These are phyloP conservation scores for Sarotherodon lohbergeri DNA, from an alignment of 2,113 vertebrate genomes.

Conservation along the genomic window DNA sequence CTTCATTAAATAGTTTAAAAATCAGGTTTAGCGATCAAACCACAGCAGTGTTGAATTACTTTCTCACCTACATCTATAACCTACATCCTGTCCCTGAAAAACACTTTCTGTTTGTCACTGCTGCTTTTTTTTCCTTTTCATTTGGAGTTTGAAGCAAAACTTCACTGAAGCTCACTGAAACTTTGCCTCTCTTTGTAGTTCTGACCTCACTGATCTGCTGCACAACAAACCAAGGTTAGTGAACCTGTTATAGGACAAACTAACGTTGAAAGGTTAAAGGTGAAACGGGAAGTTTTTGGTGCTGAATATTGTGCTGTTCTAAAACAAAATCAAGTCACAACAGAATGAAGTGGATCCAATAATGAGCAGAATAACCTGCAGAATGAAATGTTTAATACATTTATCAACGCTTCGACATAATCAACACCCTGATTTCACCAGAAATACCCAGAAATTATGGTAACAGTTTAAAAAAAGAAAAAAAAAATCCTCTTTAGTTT, in stretches of 20 bases:
- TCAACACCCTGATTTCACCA: neutral
- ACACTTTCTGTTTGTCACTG: neutral
- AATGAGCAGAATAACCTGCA: neutral
- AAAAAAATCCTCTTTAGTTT: neutral
- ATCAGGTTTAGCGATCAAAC: neutral
- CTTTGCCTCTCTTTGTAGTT: neutral
- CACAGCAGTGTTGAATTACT: neutral
- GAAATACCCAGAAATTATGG: neutral
- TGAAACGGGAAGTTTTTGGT: neutral
- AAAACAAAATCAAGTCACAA: neutral
- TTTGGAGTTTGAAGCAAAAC: neutral
- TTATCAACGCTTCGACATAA: neutral
- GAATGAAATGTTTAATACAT: neutral
- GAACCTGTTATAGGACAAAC: neutral
- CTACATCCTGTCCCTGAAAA: neutral
- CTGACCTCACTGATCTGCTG: neutral
- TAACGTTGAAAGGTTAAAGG: rapidly evolving
- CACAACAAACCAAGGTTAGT: neutral
- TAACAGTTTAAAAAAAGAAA: neutral
- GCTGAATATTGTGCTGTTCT: neutral
- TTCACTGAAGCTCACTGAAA: neutral
- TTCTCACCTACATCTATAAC: neutral
- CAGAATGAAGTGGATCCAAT: neutral
- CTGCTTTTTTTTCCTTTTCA: neutral
- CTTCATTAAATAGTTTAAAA: neutral